phyloP scores from a whole-genome alignment of 2,888 invertebrate species.

The Nineta flava region DNA sequence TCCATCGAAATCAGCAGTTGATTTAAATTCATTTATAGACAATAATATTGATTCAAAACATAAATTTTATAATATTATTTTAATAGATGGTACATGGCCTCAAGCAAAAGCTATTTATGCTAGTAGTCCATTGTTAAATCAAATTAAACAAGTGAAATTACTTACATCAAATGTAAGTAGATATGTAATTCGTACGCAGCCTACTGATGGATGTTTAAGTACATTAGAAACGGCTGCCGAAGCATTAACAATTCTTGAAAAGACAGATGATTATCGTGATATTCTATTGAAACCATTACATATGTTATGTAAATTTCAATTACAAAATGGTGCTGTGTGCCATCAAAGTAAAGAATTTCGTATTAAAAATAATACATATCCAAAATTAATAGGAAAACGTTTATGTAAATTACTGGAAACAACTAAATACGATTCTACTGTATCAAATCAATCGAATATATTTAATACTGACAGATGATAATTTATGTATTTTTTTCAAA shows the following conservation, averaged over 20 bases:
- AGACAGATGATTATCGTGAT: conserved; percentile 43
- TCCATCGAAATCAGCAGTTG: conserved; percentile 59
- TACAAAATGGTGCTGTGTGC: conserved; percentile 81
- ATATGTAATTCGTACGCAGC: conserved; percentile 87
- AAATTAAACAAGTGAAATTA: conserved; percentile 67
- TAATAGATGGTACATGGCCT: conserved; percentile 92
- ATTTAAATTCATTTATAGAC: conserved; percentile 27
- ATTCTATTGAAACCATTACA: conserved; percentile 62
- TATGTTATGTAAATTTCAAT: conserved; percentile 70
- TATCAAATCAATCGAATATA: too few species aligned
- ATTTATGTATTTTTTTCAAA: too few species aligned
- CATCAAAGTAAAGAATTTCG: conserved; percentile 87
- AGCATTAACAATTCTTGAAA: conserved; percentile 63
- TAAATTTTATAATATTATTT: conserved; percentile 51
- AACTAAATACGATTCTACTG: conserved; percentile 12
- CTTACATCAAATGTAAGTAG: conserved; percentile 55
- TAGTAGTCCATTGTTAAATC: conserved; percentile 59
- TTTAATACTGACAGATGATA: too few species aligned
- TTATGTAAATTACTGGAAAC: conserved; percentile 39
- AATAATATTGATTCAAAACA: not conserved
- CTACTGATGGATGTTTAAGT: conserved; percentile 79
- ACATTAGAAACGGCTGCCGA: conserved; percentile 77
- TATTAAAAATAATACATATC: conserved; percentile 63
- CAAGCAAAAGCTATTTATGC: conserved; percentile 87
- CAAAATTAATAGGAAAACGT: conserved; percentile 63